Evolutionary conservation across 2,113 vertebrate genomes (phyloP).

Genomic region (Odontophorus gujanensis): DNA sequence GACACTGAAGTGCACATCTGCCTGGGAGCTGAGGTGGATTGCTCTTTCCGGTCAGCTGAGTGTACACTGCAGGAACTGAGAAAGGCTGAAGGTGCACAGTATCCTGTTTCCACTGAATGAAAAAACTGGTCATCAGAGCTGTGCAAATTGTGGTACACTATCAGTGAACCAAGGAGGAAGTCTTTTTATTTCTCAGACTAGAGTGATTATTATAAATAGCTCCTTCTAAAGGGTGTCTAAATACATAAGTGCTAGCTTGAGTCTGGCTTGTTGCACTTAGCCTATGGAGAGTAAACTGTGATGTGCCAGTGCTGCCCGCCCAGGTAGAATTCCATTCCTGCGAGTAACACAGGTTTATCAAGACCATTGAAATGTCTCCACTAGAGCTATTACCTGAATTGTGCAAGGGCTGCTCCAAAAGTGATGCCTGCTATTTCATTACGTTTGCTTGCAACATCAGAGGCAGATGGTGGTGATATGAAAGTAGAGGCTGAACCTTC

Average conservation of each 20-base stretch:
- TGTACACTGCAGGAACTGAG: background rate
- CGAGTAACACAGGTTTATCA: background rate
- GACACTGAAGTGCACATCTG: background rate
- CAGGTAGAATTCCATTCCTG: background rate
- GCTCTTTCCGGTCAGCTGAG: background rate
- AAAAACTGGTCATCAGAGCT: background rate
- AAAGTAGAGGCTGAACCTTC: too few species aligned
- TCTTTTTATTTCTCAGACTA: background rate
- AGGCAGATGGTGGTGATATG: too few species aligned
- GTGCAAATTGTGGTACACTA: background rate
- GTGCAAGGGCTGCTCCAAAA: too few species aligned
- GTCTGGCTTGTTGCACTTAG: background rate
- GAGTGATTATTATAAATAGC: too few species aligned
- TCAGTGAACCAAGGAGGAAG: background rate
- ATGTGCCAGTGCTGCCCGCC: background rate
- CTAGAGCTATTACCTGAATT: background rate
- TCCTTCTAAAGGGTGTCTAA: background rate
- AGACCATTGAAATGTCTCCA: background rate
- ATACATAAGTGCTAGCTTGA: background rate
- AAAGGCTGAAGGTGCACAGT: background rate
- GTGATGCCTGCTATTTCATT: too few species aligned
- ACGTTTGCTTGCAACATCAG: too few species aligned
- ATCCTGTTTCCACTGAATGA: background rate
- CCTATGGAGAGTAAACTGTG: background rate
- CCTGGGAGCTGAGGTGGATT: background rate